A percentile compares a stretch with the other conserved stretches of the same genome.
Conservation (phyloP, 1,140 invertebrate species). For the Ruditapes philippinarum region DNA sequence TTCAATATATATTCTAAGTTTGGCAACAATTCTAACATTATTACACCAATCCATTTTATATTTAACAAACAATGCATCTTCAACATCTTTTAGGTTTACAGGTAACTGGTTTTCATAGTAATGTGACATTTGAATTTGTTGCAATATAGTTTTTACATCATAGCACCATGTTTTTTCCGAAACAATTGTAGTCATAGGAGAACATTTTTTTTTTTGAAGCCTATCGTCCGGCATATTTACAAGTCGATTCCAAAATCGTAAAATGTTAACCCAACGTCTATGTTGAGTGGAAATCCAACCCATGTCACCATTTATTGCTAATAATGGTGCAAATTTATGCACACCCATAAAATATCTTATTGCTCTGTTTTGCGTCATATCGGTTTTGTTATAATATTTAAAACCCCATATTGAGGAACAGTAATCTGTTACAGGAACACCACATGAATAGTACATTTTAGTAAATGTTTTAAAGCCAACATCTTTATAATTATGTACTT, state of each 20-base stretch:
- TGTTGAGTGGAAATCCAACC: background rate
- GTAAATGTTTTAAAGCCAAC: background rate
- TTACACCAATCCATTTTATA: no score
- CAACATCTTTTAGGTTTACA: no score
- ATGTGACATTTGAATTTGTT: no score
- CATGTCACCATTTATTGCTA: background rate
- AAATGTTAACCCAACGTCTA: background rate
- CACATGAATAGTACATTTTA: background rate
- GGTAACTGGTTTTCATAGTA: no score
- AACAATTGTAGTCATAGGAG: no score
- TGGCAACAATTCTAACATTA: no score
- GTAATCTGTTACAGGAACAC: slow-evolving; percentile 7
- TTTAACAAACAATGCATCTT: no score
- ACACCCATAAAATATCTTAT: slow-evolving; percentile 11
- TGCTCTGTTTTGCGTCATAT: background rate
- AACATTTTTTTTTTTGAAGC: no score
- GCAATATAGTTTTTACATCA: no score
- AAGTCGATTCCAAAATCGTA: slow-evolving; percentile 19
- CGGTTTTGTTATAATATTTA: background rate
- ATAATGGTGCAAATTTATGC: slow-evolving; percentile 5
- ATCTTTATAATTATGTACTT: background rate
- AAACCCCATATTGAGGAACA: background rate
- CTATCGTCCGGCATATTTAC: no score
- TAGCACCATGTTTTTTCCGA: no score
- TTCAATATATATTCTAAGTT: no score